Base-by-base conservation (phyloP, 2,797 vertebrate genomes). In the Avahi laniger region DNA sequence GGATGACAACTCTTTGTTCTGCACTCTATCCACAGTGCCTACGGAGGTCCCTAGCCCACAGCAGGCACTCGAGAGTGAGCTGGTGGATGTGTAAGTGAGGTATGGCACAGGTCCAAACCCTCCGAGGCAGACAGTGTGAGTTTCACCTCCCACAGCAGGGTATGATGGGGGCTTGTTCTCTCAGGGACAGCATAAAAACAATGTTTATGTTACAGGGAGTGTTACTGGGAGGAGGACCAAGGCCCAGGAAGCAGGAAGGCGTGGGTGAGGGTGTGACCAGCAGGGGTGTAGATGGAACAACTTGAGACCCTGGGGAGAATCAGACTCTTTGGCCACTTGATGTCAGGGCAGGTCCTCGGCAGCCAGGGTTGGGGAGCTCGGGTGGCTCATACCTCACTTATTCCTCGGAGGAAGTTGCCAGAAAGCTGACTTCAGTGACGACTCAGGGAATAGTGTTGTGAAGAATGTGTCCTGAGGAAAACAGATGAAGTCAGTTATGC, bases 361-460 rank as follows among this genome's bases (percentile, higher is more conserved):
- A 59, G 81, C 76, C 75, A 1, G 43, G 43, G 5, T 26, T 52
- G 54, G 81, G 46, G 24, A 91, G n/a, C 13, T 38, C 38, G 11
- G 38, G 35, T 63, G 33, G 48, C 48, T 82, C 63, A 35, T 30
- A 35, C 30, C 24, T 92, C 85, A 35, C 35, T 84, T 91, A 91
- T 89, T 95, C 46, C 65, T 41, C 61, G 65, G 30, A 79, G 30
- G 54, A 78, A 94, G 30, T 89, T 81, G 89, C 59, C 86, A 92
- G 87, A 95, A 95, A 57, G 30, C 76, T 80, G 93, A 89, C 69
- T 89, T 86, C n/a, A 61, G 7, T 15, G 22, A 79, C n/a, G 24
- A 28, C 13, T 48, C 14, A 30, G 75, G 5, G 43, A 79, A 73
- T 1, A 89, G 57, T 89, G n/a, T 33, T 28, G 6, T 48, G 48